phyloP scores from a whole-genome alignment of 2,113 vertebrate genomes.

The Mus musculus region GRCm39 chr3:80570001-80570500 shows the following conservation, averaged over 20 bases:
- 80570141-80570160: background rate
- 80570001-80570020: background rate
- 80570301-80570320: too few relatives aligned
- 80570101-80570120: background rate
- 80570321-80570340: too few relatives aligned
- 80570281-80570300: too few relatives aligned
- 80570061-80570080: background rate
- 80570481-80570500: constrained; percentile 41
- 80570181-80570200: background rate
- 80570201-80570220: too few relatives aligned
- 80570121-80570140: too few relatives aligned
- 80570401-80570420: too few relatives aligned
- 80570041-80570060: background rate
- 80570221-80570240: too few relatives aligned
- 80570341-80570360: too few relatives aligned
- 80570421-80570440: background rate
- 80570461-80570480: background rate
- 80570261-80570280: too few relatives aligned
- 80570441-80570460: background rate
- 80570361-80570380: too few relatives aligned
- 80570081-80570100: background rate
- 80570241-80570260: too few relatives aligned
- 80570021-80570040: background rate
- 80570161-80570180: background rate
- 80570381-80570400: background rate